A percentile compares a stretch with the other conserved stretches of the same genome.
Evolutionary conservation across 2,797 vertebrate genomes (phyloP).

Genomic region (Menidia menidia): DNA sequence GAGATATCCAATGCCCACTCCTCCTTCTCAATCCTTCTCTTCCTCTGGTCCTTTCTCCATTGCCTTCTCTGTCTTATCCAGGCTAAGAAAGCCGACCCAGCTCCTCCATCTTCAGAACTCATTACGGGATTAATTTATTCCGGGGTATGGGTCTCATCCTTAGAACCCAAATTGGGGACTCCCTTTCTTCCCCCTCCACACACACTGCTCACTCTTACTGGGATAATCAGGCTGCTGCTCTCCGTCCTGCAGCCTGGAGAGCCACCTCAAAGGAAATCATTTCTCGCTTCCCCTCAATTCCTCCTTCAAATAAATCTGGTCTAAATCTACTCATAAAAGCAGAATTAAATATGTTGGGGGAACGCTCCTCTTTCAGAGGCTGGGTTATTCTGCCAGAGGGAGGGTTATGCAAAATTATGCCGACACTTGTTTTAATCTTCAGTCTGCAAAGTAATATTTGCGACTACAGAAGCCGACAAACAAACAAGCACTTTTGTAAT

Average conservation of each 20-base stretch:
- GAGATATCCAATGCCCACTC: slow-evolving; percentile 46
- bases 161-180: slow-evolving; percentile 24
- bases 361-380: slow-evolving; percentile 17
- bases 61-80: slow-evolving; percentile 38
- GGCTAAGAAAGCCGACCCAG: slow-evolving; percentile 61
- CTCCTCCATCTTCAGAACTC: slow-evolving; percentile 65
- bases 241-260: slow-evolving; percentile 49
- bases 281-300: slow-evolving; percentile 47
- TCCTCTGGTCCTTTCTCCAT: slow-evolving; percentile 28
- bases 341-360: slow-evolving; percentile 25
- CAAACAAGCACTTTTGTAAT: slow-evolving; percentile 41
- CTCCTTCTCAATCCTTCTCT: slow-evolving; percentile 34
- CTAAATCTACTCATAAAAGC: slow-evolving; percentile 39
- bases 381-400: slow-evolving; percentile 34
- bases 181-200: slow-evolving; percentile 33
- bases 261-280: slow-evolving; percentile 61
- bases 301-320: slow-evolving; percentile 63
- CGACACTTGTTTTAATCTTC: slow-evolving; percentile 53
- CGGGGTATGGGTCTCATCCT: slow-evolving; percentile 59
- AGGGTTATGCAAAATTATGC: slow-evolving; percentile 28
- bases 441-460: slow-evolving; percentile 32
- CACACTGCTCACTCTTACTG: slow-evolving; percentile 31
- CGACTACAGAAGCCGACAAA: slow-evolving; percentile 33
- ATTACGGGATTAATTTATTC: slow-evolving; percentile 78
- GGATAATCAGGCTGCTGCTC: slow-evolving; percentile 53